phyloP scores from a whole-genome alignment of 2,888 invertebrate species.

The Podotricha telesiphe region DNA sequence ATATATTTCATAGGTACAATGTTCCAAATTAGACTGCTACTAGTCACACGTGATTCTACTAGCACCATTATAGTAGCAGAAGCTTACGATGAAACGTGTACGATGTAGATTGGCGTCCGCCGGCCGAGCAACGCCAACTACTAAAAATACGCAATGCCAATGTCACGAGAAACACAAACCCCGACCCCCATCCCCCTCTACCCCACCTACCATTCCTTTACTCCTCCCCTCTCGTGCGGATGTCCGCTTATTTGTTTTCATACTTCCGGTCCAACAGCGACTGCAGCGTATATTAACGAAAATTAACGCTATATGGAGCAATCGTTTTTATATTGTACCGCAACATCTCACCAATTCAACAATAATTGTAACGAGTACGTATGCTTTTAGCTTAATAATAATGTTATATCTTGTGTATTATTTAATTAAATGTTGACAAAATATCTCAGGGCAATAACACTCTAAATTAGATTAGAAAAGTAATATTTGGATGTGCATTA shows the following conservation, averaged over 20 bases:
- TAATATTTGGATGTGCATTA: background rate
- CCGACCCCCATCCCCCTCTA: too few relatives aligned
- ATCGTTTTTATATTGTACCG: background rate
- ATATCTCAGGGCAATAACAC: background rate
- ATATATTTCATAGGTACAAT: background rate
- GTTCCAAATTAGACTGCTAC: constrained; percentile 5
- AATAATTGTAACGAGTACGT: background rate
- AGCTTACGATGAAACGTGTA: background rate
- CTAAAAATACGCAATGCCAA: constrained; percentile 45
- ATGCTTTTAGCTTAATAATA: background rate
- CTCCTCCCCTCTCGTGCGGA: constrained; percentile 13
- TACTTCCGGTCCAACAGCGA: constrained; percentile 21
- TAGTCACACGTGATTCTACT: constrained; percentile 9
- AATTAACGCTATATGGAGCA: background rate
- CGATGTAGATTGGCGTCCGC: background rate
- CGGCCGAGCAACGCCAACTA: background rate
- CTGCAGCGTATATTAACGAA: background rate
- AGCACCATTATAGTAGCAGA: constrained; percentile 6
- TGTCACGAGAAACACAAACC: constrained; percentile 32
- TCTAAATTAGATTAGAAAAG: background rate
- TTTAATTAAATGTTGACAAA: background rate
- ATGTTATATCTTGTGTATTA: background rate
- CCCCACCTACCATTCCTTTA: background rate
- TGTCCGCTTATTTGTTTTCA: constrained; percentile 24
- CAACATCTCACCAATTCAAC: background rate